Evolutionary conservation across 1,140 invertebrate species (phyloP), one percentile per base, ranked within the genome.

Genomic region (Ooceraea biroi): DNA sequence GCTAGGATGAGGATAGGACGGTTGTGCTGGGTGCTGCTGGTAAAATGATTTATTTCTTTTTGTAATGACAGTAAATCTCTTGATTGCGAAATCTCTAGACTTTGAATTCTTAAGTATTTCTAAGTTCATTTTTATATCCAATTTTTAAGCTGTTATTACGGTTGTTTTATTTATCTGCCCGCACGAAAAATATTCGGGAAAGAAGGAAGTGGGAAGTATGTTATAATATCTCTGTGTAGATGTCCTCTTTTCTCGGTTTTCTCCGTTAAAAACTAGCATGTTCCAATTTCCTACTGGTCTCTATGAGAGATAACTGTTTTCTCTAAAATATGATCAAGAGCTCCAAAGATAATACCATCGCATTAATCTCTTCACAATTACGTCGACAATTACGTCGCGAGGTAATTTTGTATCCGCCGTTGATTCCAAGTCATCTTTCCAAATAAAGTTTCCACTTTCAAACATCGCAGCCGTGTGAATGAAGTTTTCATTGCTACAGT

Each of bases 1-100:
- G 19, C 27, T 82, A 82, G 27, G 27, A 84, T 84, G 82, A 84
- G 41, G 52, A 68, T 84, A 78, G 36, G 52, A 84, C 25, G 30
- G 48, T 80, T 44, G 14, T 60, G 50, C 12, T 66, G 61, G 57
- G 44, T 68, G 73, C 8, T 84, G 52, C 48, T 84, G 73, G 73
- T 78, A 19, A 84, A 61, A 57, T 55, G n/a, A n/a, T n/a, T n/a
- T 60, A 66, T 68, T 44, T 30, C 19, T 78, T 0, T 11, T 12
- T 3, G 5, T 65, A 61, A 12, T 12, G 52, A 22, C 69, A 36
- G 4, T 52, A 3, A 1, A 48, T 10, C 30, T 22, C 25, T 3
- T 30, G 48, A 5, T n/a, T 22, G 12, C 11, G 11, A 27, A 7
- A 36, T 36, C 27, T 41, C 27, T 19, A 7, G 5, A 71, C 8